A percentile compares a stretch with the other conserved stretches of the same genome.
These are phyloP conservation scores for Eriosoma lanigerum DNA, from an alignment of 1,140 invertebrate species.

Conservation along the genomic window DNA sequence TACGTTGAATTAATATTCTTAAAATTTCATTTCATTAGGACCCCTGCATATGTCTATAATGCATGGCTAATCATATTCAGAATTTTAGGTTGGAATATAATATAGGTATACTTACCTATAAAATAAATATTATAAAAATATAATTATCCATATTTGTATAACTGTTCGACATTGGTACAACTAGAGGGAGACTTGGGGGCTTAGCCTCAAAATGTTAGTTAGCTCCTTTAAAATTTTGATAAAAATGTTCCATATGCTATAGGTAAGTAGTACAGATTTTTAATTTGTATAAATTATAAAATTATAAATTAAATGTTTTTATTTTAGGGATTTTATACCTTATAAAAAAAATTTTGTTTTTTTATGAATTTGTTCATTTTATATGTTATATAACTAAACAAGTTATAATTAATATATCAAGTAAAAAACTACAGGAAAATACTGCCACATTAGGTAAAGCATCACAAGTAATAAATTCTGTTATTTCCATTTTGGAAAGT, in stretches of 20 bases:
- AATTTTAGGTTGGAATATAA: neutral
- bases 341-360: neutral
- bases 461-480: slow-evolving; percentile 9
- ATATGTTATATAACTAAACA: neutral
- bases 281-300: neutral
- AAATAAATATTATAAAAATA: neutral
- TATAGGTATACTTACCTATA: neutral
- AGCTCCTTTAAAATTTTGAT: neutral
- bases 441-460: neutral
- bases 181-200: slow-evolving; percentile 14
- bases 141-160: too few relatives aligned
- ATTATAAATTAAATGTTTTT: neutral
- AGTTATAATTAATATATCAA: neutral
- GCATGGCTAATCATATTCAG: too few relatives aligned
- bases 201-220: slow-evolving; percentile 11
- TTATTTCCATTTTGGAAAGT: neutral
- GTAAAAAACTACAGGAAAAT: neutral
- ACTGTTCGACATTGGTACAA: too few relatives aligned
- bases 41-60: too few relatives aligned
- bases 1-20: too few relatives aligned
- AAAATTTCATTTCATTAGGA: too few relatives aligned
- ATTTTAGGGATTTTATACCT: neutral
- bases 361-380: neutral
- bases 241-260: slow-evolving; percentile 2
- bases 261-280: neutral